Percentiles rank a stretch among this genome's conserved stretches.
phyloP scores from a whole-genome alignment of 2,113 vertebrate species.

The Ceyx melanurus region DNA sequence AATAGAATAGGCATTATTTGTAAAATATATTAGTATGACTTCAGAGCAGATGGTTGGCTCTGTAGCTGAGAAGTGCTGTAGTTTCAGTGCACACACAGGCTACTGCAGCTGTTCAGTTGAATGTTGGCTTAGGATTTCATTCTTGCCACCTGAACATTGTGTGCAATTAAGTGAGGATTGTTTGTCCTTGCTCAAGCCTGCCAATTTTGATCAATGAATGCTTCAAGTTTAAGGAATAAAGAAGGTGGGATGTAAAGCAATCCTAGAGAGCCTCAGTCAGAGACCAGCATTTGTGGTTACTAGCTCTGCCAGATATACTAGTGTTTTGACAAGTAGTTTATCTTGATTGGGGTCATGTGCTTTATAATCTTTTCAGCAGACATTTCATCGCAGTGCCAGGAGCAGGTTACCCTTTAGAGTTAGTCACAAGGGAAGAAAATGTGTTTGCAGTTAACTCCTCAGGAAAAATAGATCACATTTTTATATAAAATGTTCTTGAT shows the following conservation, averaged over 20 bases:
- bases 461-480: not conserved
- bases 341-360: constrained; percentile 21
- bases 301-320: not conserved
- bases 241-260: not conserved
- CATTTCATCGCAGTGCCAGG: constrained; percentile 3
- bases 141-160: constrained; percentile 76
- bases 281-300: not conserved
- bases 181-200: constrained; percentile 65
- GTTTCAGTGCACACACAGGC: constrained; percentile 68
- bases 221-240: not conserved
- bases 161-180: constrained; percentile 68
- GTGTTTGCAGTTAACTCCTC: not conserved
- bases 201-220: constrained; percentile 60
- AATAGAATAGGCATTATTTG: constrained; percentile 74
- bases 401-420: not conserved
- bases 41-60: not conserved
- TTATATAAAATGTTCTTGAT: not conserved
- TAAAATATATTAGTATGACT: constrained; percentile 74
- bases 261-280: constrained; percentile 7
- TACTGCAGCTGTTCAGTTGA: constrained; percentile 81
- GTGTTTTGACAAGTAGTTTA: constrained; percentile 4
- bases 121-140: constrained; percentile 72
- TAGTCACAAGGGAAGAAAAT: constrained; percentile 5
- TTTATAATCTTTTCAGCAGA: not conserved
- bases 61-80: constrained; percentile 71